Percentiles rank a stretch among this genome's conserved stretches.
Conservation (phyloP, 2,113 vertebrate species). For the Seriola dumerili region DNA sequence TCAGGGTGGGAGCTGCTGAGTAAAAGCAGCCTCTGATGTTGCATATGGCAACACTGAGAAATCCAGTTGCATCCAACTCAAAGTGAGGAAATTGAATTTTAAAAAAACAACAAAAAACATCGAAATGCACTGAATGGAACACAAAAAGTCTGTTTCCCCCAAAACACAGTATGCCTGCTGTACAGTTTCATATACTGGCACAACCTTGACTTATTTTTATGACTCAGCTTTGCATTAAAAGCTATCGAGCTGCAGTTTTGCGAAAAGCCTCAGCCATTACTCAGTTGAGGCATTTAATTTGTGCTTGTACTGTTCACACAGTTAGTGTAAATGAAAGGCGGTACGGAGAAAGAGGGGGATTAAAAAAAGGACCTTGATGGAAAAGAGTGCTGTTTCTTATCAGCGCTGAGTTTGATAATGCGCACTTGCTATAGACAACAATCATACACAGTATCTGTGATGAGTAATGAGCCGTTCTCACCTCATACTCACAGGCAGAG, state of each 20-base stretch:
- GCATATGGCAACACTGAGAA: background rate
- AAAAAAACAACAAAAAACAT: background rate
- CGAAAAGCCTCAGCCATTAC: slow-evolving; percentile 45
- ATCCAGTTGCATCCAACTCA: background rate
- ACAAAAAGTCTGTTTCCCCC: background rate
- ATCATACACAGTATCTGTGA: background rate
- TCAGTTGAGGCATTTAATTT: slow-evolving; percentile 57
- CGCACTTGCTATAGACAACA: background rate
- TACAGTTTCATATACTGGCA: background rate
- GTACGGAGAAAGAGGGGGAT: background rate
- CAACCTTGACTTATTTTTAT: slow-evolving; percentile 33
- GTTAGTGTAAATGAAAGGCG: slow-evolving; percentile 37
- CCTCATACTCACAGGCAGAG: background rate
- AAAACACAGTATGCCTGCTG: background rate
- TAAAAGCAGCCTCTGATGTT: slow-evolving; percentile 29
- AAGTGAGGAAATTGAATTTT: background rate
- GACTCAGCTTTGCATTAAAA: slow-evolving; percentile 20
- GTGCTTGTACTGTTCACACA: slow-evolving; percentile 35
- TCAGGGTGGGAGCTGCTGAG: slow-evolving; percentile 13
- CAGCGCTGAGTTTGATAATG: slow-evolving; percentile 4
- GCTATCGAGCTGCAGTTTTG: slow-evolving; percentile 34
- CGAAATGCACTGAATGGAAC: background rate
- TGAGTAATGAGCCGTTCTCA: background rate
- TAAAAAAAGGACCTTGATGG: slow-evolving; percentile 2
- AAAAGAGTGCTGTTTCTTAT: background rate